Evolutionary conservation across 2,888 invertebrate genomes (phyloP).

Genomic region (Polyommatus icarus): DNA sequence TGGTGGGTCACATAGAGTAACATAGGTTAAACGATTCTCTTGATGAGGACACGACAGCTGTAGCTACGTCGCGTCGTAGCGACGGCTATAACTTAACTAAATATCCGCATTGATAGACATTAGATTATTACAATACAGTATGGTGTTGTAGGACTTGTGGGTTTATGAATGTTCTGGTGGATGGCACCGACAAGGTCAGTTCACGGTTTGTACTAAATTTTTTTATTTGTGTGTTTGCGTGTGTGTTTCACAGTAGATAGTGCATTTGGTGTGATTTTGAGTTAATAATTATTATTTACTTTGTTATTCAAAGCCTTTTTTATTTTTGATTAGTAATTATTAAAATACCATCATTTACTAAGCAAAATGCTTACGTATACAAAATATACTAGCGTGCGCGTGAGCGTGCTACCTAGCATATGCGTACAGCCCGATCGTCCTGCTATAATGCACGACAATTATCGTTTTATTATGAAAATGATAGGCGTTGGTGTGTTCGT

Average conservation of each 20-base stretch:
- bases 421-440: not conserved
- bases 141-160: not conserved
- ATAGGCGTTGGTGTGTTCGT: too few species aligned
- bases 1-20: constrained; percentile 42
- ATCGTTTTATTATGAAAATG: too few species aligned
- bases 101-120: not conserved
- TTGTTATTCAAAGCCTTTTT: not conserved
- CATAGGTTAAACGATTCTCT: not conserved
- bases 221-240: not conserved
- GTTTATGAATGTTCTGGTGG: not conserved
- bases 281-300: not conserved
- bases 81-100: too few species aligned
- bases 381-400: too few species aligned
- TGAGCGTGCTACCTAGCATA: constrained; percentile 1
- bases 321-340: too few species aligned
- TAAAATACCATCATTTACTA: too few species aligned
- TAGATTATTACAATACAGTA: not conserved
- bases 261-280: not conserved
- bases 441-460: too few species aligned
- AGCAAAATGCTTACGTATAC: too few species aligned
- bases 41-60: not conserved
- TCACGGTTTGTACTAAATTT: not conserved
- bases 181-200: not conserved
- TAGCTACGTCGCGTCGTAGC: too few species aligned
- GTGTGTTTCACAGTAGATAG: not conserved